These are phyloP conservation scores for Setophaga coronata DNA, from an alignment of 2,113 vertebrate genomes.

Conservation along the genomic window DNA sequence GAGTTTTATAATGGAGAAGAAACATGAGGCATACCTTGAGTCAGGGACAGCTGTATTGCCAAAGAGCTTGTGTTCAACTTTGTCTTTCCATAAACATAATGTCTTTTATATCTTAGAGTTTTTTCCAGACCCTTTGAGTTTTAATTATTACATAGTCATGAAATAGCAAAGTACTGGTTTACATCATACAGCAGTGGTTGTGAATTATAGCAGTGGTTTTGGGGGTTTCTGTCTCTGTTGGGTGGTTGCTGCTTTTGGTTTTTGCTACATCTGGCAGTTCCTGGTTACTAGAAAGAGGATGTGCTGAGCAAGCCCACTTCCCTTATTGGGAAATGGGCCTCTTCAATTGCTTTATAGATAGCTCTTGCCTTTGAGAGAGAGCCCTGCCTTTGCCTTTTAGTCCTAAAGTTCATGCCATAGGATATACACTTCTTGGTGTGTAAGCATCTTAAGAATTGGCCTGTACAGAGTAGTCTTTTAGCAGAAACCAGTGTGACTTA, in stretches of 20 bases:
- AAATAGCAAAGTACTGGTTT: not conserved
- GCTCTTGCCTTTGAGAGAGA: constrained; percentile 5
- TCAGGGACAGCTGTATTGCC: not conserved
- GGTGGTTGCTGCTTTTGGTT: not conserved
- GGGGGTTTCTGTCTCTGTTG: not conserved
- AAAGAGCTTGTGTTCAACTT: not conserved
- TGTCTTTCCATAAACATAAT: not conserved
- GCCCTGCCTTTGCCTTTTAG: constrained; percentile 4
- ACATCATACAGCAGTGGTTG: not conserved
- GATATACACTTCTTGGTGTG: not conserved
- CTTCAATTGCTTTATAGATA: not conserved
- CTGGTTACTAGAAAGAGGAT: not conserved
- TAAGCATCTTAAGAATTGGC: not conserved
- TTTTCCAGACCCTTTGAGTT: not conserved
- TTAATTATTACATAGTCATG: not conserved
- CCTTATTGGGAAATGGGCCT: not conserved
- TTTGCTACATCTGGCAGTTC: not conserved
- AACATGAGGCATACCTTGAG: not conserved
- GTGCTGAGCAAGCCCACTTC: not conserved
- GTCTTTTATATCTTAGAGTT: not conserved
- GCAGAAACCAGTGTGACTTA: not conserved
- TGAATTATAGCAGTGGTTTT: not conserved
- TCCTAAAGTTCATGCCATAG: not conserved
- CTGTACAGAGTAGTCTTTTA: not conserved
- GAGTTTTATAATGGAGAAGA: not conserved